Base-by-base conservation (phyloP, 2,797 vertebrate genomes). In the Microctenopoma steveboyesi region DNA sequence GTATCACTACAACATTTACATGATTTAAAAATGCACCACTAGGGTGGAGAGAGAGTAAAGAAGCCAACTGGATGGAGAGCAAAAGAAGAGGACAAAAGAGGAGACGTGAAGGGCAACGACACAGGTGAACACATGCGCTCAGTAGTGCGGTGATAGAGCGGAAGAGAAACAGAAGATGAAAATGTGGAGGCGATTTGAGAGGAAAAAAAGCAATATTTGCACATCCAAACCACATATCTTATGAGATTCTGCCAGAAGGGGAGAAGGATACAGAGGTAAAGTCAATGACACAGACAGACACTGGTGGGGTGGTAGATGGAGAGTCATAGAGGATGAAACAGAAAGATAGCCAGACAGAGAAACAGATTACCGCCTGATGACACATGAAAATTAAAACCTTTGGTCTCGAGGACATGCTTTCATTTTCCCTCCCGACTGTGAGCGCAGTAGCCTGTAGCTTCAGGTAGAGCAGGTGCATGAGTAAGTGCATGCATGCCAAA, bases 351-450 rank as follows among this genome's bases (percentile, higher is more conserved):
- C 56, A 55, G 27, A 58, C 33, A 72, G 61, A 76, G 64, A 76
- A 75, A 72, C 48, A 74, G 57, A 74, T 81, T 25, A 81, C 62
- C 70, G 84, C 82, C 83, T 81, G 78, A 86, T 78, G 78, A 84
- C 64, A 85, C 75, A 42, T 86, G 79, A 85, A 92, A 92, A 91
- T 91, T 83, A 83, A 88, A 88, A 82, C 68, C 79, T 84, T 39
- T 84, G 81, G 87, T 87, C 81, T 85, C 63, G 77, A 79, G 81
- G 70, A 88, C 74, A 67, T 55, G 78, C 68, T 88, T 92, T 84
- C 69, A 83, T 86, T 82, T 84, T 66, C 63, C 73, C 72, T 45
- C 58, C 78, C 75, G 51, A 54, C 76, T 82, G 73, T 18, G 62
- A 75, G 50, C 79, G 64, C 62, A 56, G 54, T 5, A 15, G 69